Evolutionary conservation across 2,888 invertebrate genomes (phyloP).

Genomic region (Dione juno): DNA sequence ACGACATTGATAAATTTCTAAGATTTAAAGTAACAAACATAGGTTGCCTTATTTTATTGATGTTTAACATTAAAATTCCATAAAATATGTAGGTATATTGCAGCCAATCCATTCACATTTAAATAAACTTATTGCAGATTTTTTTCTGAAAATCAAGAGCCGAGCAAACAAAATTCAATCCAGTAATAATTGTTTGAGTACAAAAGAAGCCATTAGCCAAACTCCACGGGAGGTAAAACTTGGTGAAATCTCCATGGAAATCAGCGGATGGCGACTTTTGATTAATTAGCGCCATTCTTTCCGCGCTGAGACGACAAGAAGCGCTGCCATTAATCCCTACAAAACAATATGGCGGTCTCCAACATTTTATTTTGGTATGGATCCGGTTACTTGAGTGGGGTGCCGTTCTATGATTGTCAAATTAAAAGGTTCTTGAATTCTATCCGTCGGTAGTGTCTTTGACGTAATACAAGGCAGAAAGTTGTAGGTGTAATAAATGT

Average conservation of each 20-base stretch:
- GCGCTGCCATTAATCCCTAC: slow-evolving; percentile 68
- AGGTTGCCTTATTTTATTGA: not conserved
- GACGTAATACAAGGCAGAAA: too few relatives aligned
- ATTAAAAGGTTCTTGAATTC: slow-evolving; percentile 10
- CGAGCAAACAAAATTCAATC: slow-evolving; percentile 72
- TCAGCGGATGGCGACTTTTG: slow-evolving; percentile 77
- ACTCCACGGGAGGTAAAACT: slow-evolving; percentile 68
- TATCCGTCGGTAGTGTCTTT: not conserved
- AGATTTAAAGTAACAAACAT: too few relatives aligned
- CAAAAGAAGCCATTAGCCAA: slow-evolving; percentile 76
- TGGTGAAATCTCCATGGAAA: slow-evolving; percentile 77
- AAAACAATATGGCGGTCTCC: slow-evolving; percentile 72
- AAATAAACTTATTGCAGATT: not conserved
- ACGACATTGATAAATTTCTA: too few relatives aligned
- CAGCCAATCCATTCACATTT: not conserved
- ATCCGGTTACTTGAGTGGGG: slow-evolving; percentile 57
- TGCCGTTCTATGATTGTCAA: slow-evolving; percentile 26
- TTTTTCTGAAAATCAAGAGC: slow-evolving; percentile 51
- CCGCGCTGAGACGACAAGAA: slow-evolving; percentile 66
- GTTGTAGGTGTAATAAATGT: too few relatives aligned
- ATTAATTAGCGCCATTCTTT: slow-evolving; percentile 83
- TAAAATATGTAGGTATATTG: not conserved
- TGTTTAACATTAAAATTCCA: not conserved
- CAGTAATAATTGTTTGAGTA: slow-evolving; percentile 63
- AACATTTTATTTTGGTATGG: slow-evolving; percentile 66